Percentiles rank a stretch among this genome's conserved stretches.
phyloP scores from a whole-genome alignment of 1,140 invertebrate genomes.

The Rhagoletis pomonella region DNA sequence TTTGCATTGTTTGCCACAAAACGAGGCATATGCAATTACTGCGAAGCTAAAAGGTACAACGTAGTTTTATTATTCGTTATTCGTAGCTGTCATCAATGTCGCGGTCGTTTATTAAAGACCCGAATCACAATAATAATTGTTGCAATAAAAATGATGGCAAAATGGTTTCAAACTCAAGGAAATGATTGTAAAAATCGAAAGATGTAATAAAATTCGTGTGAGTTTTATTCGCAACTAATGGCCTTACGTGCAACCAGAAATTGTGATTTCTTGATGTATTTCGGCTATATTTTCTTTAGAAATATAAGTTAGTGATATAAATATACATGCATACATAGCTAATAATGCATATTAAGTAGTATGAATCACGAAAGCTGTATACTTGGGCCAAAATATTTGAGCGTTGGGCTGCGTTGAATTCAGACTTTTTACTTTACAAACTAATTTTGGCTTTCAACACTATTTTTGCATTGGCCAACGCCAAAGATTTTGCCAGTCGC shows the following conservation, averaged over 20 bases:
- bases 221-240: neutral
- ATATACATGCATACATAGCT: too few species aligned
- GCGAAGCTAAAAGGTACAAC: neutral
- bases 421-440: too few species aligned
- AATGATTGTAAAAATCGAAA: neutral
- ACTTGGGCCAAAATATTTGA: too few species aligned
- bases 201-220: neutral
- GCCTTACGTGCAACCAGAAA: neutral
- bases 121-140: neutral
- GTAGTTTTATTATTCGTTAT: neutral
- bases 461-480: too few species aligned
- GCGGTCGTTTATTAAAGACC: neutral
- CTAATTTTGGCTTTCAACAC: too few species aligned
- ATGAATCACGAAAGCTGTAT: too few species aligned
- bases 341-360: too few species aligned
- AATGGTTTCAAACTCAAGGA: neutral
- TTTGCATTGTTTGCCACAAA: constrained; percentile 5
- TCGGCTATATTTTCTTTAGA: too few species aligned
- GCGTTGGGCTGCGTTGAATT: too few species aligned
- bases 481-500: too few species aligned
- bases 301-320: too few species aligned
- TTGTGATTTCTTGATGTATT: neutral
- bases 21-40: constrained; percentile 17
- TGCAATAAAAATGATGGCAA: constrained; percentile 3
- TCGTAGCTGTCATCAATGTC: constrained; percentile 7